A percentile compares a stretch with the other conserved stretches of the same genome.
These are phyloP conservation scores for Macrotus californicus DNA, from an alignment of 2,113 vertebrate species.

Conservation along the genomic window DNA sequence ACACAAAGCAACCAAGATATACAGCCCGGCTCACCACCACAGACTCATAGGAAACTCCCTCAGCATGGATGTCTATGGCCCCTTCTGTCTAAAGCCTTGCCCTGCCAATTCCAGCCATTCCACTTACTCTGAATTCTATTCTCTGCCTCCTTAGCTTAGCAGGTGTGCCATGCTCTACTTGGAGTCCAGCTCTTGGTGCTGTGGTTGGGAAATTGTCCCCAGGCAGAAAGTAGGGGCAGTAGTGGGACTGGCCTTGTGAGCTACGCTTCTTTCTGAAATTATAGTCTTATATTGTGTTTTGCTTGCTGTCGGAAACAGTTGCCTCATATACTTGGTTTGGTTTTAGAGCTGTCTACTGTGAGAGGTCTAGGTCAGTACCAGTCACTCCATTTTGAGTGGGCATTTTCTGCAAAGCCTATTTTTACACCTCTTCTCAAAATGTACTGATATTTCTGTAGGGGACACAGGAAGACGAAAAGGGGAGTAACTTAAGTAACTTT, in stretches of 20 bases:
- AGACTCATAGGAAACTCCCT: neutral
- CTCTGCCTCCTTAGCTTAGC: neutral
- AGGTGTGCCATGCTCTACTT: neutral
- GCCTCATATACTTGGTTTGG: neutral
- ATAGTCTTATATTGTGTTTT: neutral
- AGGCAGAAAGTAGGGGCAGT: neutral
- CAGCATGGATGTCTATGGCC: neutral
- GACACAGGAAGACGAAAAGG: neutral
- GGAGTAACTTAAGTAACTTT: neutral
- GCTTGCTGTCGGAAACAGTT: neutral
- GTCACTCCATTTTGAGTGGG: neutral
- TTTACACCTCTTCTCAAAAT: neutral
- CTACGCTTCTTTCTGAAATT: neutral
- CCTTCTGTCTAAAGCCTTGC: neutral
- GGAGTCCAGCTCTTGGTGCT: neutral
- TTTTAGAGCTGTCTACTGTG: neutral
- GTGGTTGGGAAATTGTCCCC: neutral
- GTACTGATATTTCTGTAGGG: neutral
- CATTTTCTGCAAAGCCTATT: neutral
- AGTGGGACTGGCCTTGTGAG: neutral
- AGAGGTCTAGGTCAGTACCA: neutral
- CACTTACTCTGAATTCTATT: neutral
- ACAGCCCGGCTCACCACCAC: neutral
- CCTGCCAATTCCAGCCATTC: neutral
- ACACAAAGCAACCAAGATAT: neutral